Base-by-base conservation (phyloP, 2,888 invertebrate genomes). In the Ecliptopera silaceata region DNA sequence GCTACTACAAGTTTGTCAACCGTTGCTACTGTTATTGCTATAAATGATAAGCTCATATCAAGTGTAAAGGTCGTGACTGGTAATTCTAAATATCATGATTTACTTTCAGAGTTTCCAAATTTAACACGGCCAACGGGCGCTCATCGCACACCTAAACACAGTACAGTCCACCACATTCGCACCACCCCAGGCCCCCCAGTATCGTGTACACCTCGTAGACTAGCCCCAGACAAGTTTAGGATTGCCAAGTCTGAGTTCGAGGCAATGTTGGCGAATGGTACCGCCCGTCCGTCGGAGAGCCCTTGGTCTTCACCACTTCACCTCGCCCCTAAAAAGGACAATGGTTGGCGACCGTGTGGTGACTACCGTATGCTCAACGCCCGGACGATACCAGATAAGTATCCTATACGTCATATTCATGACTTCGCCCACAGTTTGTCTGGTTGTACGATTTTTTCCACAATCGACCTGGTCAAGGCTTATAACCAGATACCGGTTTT, bases 251-350 rank as follows among this genome's bases (percentile, higher is more conserved):
- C 49, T 1, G 74, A 79, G 22, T 77, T 80, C 36, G 59, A 75
- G 1, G 53, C 29, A 0, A 75, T 77, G 74, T 20, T 72, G 22
- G 13, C 13, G 0, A 55, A 26, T 45, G 70, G 70, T 17, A 69
- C 64, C 1, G 67, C 68, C 0, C 44, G 52, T 0, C 48, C 48
- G 13, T 60, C 59, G 0, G 56, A 60, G 11, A 46, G 69, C 29
- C 64, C 70, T 0, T 81, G 77, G 79, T 59, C 78, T 0, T 71
- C 70, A 4, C 74, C 76, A 2, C 79, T 32, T 11, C 31, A 79
- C 53, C 48, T 79, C 43, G 77, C 70, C 1, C 72, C 75, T 1
- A 82, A 81, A 51, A 63, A 59, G 13, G 56, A 63, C 32, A 46
- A 50, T 15, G 58, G 60, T 3, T 63, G 63, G 63, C 45, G 63